Percentiles rank a stretch among this genome's conserved stretches.
phyloP scores from a whole-genome alignment of 2,888 invertebrate genomes.

The Mayetiola destructor region DNA sequence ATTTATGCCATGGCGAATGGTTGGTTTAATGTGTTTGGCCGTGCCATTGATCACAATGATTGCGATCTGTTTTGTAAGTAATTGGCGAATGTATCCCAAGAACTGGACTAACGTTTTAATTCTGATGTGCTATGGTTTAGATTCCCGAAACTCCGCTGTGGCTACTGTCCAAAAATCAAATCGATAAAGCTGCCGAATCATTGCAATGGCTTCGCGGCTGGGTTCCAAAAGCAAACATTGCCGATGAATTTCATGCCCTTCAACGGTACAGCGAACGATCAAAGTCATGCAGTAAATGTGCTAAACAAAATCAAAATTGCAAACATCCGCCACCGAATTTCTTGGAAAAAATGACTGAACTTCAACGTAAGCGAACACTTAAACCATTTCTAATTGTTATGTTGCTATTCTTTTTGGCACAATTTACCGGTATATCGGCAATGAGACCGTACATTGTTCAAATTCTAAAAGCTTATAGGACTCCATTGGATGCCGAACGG shows the following conservation, averaged over 20 bases:
- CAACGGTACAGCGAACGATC: slow-evolving; percentile 20
- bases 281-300: slow-evolving; percentile 20
- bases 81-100: slow-evolving; percentile 20
- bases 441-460: slow-evolving; percentile 44
- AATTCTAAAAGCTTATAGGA: slow-evolving; percentile 33
- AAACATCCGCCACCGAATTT: slow-evolving; percentile 28
- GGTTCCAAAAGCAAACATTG: slow-evolving; percentile 20
- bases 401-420: slow-evolving; percentile 40
- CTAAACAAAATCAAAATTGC: slow-evolving; percentile 20
- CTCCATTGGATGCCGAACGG: slow-evolving; percentile 32
- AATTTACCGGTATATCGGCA: slow-evolving; percentile 38
- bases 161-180: slow-evolving; percentile 42
- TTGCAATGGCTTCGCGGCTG: slow-evolving; percentile 40
- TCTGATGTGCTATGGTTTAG: slow-evolving; percentile 25
- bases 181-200: slow-evolving; percentile 39
- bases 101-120: not conserved
- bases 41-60: slow-evolving; percentile 40
- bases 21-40: slow-evolving; percentile 38
- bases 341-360: slow-evolving; percentile 24
- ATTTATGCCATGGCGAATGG: slow-evolving; percentile 40
- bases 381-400: slow-evolving; percentile 40
- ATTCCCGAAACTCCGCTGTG: slow-evolving; percentile 46
- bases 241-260: slow-evolving; percentile 21
- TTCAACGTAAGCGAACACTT: slow-evolving; percentile 39
- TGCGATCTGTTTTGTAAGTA: slow-evolving; percentile 38